Base-by-base conservation (phyloP, 2,888 invertebrate genomes). In the Leptodirus hochenwartii region DNA sequence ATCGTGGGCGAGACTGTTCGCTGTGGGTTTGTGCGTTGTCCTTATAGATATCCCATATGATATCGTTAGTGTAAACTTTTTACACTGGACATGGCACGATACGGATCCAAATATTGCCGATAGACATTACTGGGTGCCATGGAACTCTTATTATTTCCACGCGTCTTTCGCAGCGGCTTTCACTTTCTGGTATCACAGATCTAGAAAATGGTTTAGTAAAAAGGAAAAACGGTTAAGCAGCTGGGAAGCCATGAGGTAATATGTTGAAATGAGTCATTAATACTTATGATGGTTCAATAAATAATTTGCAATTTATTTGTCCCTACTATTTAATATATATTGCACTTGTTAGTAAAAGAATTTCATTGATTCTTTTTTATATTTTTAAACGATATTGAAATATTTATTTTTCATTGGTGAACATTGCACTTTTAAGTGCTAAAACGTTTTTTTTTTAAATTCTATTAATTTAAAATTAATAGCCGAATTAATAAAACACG, bases 1-100 rank as follows among this genome's bases (percentile, higher is more conserved):
- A 1, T 50, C 45, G 29, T 68, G 64, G 55, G 61, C 68, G 0
- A 65, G 69, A 39, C 66, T 69, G 1, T 68, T 69, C 41, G 69
- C 69, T 1, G 77, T 77, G 9, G 82, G 79, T 1, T 50, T 82
- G 16, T 56, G 66, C 4, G 69, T 69, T 0, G 72, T 81, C 1
- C 56, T 81, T 25, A 64, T 81, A 20, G 81, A 84, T 47, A 58
- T 81, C 26, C 80, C 82, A 0, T 81, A 78, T 47, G 81, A 82
- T 46, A 77, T 82, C 29, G 69, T 77, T 34, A 69, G 74, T 2
- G 70, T 80, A 8, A 78, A 78, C 49, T 72, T 74, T 47, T 54
- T 80, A 10, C 81, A 80, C 56, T 82, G 81, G 81, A 74, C 76
- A 2, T 84, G 82, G 82, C 81, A 82, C 41, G 73, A 73, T 45